Percentiles rank a stretch among this genome's conserved stretches.
phyloP scores from a whole-genome alignment of 2,113 vertebrate genomes.

The Tor tambroides region DNA sequence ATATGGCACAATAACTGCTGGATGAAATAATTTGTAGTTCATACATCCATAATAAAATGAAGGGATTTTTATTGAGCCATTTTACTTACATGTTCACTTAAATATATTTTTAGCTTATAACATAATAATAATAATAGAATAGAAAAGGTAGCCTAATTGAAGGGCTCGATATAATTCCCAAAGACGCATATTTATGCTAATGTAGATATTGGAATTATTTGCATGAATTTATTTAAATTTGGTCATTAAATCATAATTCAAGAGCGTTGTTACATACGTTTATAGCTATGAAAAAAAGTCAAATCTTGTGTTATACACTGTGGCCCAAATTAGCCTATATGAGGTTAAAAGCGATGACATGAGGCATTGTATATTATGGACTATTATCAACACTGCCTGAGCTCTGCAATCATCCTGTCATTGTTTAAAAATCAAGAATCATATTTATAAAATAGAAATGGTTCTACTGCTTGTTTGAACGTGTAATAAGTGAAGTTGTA shows the following conservation, averaged over 20 bases:
- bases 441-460: neutral
- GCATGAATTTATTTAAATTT: neutral
- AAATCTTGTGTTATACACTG: neutral
- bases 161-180: neutral
- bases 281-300: neutral
- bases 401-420: neutral
- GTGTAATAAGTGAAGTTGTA: conserved; percentile 16
- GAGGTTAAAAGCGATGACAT: neutral
- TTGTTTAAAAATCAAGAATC: neutral
- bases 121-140: neutral
- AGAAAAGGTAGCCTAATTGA: neutral
- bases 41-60: neutral
- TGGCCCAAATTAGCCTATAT: neutral
- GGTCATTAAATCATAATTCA: neutral
- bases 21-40: neutral
- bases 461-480: neutral
- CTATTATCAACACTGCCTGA: neutral
- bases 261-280: neutral
- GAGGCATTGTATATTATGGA: neutral
- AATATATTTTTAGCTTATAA: neutral
- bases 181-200: neutral
- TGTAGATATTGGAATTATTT: neutral
- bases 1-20: conserved; percentile 59
- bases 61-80: neutral
- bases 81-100: neutral